Base-by-base conservation (phyloP, 2,888 invertebrate species). In the Seira sanloemensis region DNA sequence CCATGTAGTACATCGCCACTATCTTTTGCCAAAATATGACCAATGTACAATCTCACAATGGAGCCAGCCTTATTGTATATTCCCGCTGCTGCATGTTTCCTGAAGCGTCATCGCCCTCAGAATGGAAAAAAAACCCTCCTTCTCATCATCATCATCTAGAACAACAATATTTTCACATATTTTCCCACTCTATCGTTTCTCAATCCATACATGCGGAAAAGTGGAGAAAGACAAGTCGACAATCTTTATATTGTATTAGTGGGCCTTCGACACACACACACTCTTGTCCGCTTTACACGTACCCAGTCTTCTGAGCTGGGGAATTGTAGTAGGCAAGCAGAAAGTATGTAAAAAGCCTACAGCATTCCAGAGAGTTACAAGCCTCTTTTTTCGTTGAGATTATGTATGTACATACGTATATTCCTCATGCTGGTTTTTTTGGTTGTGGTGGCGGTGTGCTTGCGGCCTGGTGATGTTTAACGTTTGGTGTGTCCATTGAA, bases 321-420 rank as follows among this genome's bases (percentile, higher is more conserved):
- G 50, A 16, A 50, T 2, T 2, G 50, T 7, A 50, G 50, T 18
- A 50, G 50, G 50, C 50, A 50, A 12, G 16, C 50, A 50, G 16
- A 50, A n/a, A n/a, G n/a, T n/a, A n/a, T n/a, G n/a, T n/a, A n/a
- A n/a, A n/a, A n/a, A n/a, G n/a, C n/a, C n/a, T n/a, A n/a, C n/a
- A n/a, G 23, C 68, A 82, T 82, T 82, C 75, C 75, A 76, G 71
- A 82, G 76, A 72, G 81, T 68, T 68, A 58, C 74, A 75, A 71
- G 73, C 74, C 18, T 25, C 26, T 62, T 66, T 19, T 24, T 18
- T 18, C 65, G 23, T 27, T 27, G 37, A 21, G 71, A 71, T 54
- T 50, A 50, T 50, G 12, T 23, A 4, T 68, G 19, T 37, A 4
- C 69, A 69, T 23, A 19, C 18, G 18, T 75, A 66, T 66, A 16